These are phyloP conservation scores for Dromaius novaehollandiae DNA, from an alignment of 2,113 vertebrate species.

Conservation along the genomic window DNA sequence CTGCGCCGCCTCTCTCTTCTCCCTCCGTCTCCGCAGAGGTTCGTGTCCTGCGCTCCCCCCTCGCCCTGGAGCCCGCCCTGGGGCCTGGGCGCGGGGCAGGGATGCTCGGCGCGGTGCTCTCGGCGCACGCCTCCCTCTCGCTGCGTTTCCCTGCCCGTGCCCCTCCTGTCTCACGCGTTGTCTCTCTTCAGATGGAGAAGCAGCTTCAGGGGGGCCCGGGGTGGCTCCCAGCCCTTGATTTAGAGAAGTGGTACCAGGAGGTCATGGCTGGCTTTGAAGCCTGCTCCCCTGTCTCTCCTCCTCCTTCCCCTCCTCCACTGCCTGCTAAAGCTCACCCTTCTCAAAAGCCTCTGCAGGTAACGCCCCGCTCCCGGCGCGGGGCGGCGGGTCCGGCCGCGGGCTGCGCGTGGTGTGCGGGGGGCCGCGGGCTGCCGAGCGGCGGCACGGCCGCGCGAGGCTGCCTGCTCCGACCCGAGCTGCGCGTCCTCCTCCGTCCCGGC, in stretches of 20 bases:
- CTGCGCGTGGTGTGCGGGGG: neutral
- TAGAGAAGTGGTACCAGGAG: slow-evolving; percentile 80
- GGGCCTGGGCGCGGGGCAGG: neutral
- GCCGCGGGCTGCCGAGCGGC: no score
- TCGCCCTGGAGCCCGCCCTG: no score
- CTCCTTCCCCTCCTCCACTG: slow-evolving; percentile 89
- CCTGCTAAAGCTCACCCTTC: slow-evolving; percentile 89
- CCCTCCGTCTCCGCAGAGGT: slow-evolving; percentile 82
- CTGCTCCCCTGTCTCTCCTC: slow-evolving; percentile 70
- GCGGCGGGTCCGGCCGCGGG: neutral
- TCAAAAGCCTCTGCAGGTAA: slow-evolving; percentile 90
- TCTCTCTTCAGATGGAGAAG: slow-evolving; percentile 79
- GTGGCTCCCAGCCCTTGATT: slow-evolving; percentile 72
- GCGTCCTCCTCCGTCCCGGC: no score
- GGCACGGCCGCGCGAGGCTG: no score
- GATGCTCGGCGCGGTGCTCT: no score
- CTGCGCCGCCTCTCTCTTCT: slow-evolving; percentile 68
- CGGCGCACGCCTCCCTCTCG: neutral
- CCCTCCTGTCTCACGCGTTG: neutral
- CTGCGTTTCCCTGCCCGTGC: neutral
- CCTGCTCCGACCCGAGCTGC: neutral
- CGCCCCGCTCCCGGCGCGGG: neutral
- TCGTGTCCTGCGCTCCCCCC: no score
- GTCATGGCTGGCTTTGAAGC: slow-evolving; percentile 88
- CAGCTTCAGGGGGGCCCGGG: neutral